Base-by-base conservation (phyloP, 2,113 vertebrate species). In the Cromileptes altivelis region DNA sequence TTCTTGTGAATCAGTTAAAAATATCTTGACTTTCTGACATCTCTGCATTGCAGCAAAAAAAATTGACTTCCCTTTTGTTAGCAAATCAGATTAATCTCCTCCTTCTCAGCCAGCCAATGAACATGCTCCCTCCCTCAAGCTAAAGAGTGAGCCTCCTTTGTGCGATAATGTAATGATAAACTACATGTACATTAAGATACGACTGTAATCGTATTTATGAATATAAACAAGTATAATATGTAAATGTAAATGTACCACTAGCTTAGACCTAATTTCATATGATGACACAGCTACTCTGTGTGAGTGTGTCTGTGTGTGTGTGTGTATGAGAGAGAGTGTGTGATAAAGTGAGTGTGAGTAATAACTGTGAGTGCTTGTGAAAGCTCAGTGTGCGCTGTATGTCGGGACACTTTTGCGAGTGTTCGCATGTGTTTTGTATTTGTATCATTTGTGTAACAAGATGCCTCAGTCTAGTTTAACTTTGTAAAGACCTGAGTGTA, bases 241-340 rank as follows among this genome's bases (percentile, higher is more conserved):
- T 89, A 93, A 92, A 93, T 93, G 94, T 95, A 87, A 92, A 93
- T 93, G 94, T 95, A 87, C 85, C 81, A 88, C 78, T 91, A 93
- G 88, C 70, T 78, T 94, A 91, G 89, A 88, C 25, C 68, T 85
- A 81, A 82, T 94, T 94, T 92, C 91, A 91, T 93, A 92, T 84
- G 83, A 91, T 68, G 68, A 90, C 88, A 93, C 86, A 73, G 89
- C 87, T 86, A 82, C 72, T 90, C 72, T 21, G 4, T 64, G 58
- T 65, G 74, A 64, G 62, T 25, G 81, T 63, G 75, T n/a, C n/a
- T 75, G 70, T 64, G 70, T 69, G 55, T 40, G 55, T 40, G 72
- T 73, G 33, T 50, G 77, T 65, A 37, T 1, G 61, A 8, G 67
- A 18, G 47, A 27, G 75, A 21, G 58, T 23, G 49, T 15, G n/a